These are phyloP conservation scores for Apamea sordens DNA, from an alignment of 2,888 invertebrate genomes.

Conservation along the genomic window DNA sequence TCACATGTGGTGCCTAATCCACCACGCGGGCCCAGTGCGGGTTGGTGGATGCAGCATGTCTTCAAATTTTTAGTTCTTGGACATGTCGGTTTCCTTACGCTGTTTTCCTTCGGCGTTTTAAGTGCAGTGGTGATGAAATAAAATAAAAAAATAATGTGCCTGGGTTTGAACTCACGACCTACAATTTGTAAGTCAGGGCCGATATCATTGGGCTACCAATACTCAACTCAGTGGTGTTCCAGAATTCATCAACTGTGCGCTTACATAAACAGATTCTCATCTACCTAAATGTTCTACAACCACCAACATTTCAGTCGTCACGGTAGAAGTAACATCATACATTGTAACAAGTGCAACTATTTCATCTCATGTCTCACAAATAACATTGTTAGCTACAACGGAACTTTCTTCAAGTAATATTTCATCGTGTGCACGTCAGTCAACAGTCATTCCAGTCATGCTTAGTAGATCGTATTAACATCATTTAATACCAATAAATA, in stretches of 20 bases:
- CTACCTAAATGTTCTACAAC: background rate
- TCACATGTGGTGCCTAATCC: no score
- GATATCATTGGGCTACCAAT: background rate
- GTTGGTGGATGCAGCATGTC: background rate
- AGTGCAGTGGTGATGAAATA: no score
- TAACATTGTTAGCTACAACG: slow-evolving; percentile 25
- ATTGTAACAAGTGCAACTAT: slow-evolving; percentile 8
- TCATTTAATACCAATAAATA: slow-evolving; percentile 34
- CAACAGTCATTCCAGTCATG: slow-evolving; percentile 72
- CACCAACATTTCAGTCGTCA: slow-evolving; percentile 1
- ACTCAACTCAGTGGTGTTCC: background rate
- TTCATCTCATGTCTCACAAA: slow-evolving; percentile 9
- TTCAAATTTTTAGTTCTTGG: background rate
- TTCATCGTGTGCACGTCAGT: slow-evolving; percentile 65
- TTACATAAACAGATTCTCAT: background rate
- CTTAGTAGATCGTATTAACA: slow-evolving; percentile 63
- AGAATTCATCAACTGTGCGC: background rate
- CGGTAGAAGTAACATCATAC: background rate
- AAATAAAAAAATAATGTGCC: background rate
- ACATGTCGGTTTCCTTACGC: background rate
- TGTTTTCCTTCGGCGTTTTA: background rate
- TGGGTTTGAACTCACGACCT: background rate
- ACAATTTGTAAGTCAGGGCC: background rate
- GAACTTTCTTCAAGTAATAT: slow-evolving; percentile 60
- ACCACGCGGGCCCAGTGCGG: background rate